Base-by-base conservation (phyloP, 2,113 vertebrate genomes). In the Clinocottus analis region DNA sequence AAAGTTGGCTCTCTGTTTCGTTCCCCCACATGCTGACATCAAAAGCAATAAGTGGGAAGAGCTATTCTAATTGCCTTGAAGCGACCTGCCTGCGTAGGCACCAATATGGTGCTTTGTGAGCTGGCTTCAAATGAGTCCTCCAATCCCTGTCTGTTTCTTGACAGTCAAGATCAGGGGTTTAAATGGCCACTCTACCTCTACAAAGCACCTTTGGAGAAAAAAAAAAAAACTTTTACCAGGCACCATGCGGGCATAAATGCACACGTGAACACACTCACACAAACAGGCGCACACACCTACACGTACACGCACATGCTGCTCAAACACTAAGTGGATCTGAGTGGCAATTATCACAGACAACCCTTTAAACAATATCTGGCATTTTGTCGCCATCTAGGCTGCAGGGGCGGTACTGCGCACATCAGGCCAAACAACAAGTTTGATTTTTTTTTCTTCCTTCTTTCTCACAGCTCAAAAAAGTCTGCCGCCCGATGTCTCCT, bases 301-400 rank as follows among this genome's bases (percentile, higher is more conserved):
- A 60, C 37, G 2, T n/a, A 13, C 59, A 49, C 21, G 27, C 39
- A 72, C 53, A 56, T 14, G 23, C 53, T 56, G 43, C 60, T 79
- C 55, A 84, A 68, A 72, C 35, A 75, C 35, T 9, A 23, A 83
- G 64, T 72, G 33, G 59, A 81, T 79, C 7, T 79, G 78, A 75
- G 47, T 67, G 65, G 59, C 56, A 82, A 84, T 82, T 80, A 63
- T 75, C 67, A 60, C 63, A 69, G 72, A 76, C 56, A 51, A n/a
- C 25, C 1, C 53, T 66, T 75, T 51, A 53, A 21, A 86, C 29
- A 91, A 89, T 90, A 68, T 49, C 84, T 89, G 88, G 83, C 93
- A 89, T 85, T 90, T 81, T 92, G 87, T 94, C 86, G 92, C 94
- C 94, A 94, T 93, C 94, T 95, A 93, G 83, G 82, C 77, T 90